These are phyloP conservation scores for Brachionichthys hirsutus DNA, from an alignment of 2,113 vertebrate species.

Conservation along the genomic window DNA sequence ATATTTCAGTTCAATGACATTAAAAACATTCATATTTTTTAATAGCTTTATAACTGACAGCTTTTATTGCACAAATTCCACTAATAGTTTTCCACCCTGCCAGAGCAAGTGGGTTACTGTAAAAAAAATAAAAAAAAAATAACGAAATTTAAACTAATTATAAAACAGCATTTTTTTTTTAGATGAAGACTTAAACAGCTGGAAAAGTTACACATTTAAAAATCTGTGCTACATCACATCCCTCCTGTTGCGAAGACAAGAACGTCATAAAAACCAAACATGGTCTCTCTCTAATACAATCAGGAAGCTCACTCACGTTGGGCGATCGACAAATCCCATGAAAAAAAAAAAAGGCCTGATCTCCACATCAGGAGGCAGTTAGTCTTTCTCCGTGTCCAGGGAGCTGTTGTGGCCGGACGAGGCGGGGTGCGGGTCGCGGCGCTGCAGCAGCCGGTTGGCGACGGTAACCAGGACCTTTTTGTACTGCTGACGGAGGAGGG, in stretches of 20 bases:
- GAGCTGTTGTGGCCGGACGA: slow-evolving; percentile 86
- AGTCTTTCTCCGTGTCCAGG: slow-evolving; percentile 83
- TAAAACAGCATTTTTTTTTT: slow-evolving; percentile 46
- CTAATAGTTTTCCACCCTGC: slow-evolving; percentile 67
- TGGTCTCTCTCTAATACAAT: too few species aligned
- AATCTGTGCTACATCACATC: slow-evolving; percentile 73
- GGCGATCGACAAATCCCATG: too few species aligned
- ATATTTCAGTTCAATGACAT: slow-evolving; percentile 10
- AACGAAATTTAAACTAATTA: slow-evolving; percentile 39
- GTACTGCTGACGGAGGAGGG: slow-evolving; percentile 84
- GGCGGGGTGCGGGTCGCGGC: slow-evolving; percentile 82
- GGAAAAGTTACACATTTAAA: slow-evolving; percentile 63
- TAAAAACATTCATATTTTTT: slow-evolving; percentile 37
- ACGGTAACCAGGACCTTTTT: slow-evolving; percentile 82
- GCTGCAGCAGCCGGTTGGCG: slow-evolving; percentile 80
- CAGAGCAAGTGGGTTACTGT: slow-evolving; percentile 61
- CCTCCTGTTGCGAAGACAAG: slow-evolving; percentile 52
- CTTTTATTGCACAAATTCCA: slow-evolving; percentile 75
- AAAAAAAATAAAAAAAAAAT: slow-evolving; percentile 50
- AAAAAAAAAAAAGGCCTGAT: too few species aligned
- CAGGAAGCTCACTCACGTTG: too few species aligned
- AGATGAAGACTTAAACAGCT: slow-evolving; percentile 42
- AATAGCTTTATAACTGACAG: slow-evolving; percentile 44
- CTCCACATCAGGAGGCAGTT: slow-evolving; percentile 84
- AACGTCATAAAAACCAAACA: slow-evolving; percentile 71